Evolutionary conservation across 2,888 invertebrate genomes (phyloP).

Genomic region (Drosophila niveifrons): DNA sequence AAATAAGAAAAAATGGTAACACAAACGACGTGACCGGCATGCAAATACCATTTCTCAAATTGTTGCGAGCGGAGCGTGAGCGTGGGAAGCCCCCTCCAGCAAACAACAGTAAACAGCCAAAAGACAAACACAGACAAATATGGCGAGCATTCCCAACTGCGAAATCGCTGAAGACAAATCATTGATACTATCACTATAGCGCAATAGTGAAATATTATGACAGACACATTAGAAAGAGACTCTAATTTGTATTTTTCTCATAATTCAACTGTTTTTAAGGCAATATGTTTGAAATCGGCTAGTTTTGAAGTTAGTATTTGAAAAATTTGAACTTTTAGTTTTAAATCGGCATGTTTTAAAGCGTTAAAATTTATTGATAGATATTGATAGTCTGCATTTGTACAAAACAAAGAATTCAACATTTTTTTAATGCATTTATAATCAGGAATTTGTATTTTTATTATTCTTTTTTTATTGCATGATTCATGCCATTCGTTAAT

Average conservation of each 20-base stretch:
- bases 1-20: constrained; percentile 12
- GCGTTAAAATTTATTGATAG: no score
- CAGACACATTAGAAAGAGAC: background rate
- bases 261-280: background rate
- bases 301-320: no score
- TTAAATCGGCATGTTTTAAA: no score
- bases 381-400: no score
- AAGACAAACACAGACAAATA: constrained; percentile 8
- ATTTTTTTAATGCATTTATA: no score
- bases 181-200: background rate
- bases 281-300: background rate
- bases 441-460: no score
- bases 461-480: no score
- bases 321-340: no score
- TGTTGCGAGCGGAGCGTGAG: constrained; percentile 21
- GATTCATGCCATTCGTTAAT: no score
- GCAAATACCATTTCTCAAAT: constrained; percentile 50
- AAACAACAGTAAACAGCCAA: background rate
- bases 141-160: constrained; percentile 26
- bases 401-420: no score
- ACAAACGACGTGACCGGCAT: constrained; percentile 40
- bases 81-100: constrained; percentile 50
- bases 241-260: background rate
- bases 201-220: background rate
- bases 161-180: constrained; percentile 26